Evolutionary conservation across 2,888 invertebrate genomes (phyloP).

Genomic region (Tenthredo mesomela): DNA sequence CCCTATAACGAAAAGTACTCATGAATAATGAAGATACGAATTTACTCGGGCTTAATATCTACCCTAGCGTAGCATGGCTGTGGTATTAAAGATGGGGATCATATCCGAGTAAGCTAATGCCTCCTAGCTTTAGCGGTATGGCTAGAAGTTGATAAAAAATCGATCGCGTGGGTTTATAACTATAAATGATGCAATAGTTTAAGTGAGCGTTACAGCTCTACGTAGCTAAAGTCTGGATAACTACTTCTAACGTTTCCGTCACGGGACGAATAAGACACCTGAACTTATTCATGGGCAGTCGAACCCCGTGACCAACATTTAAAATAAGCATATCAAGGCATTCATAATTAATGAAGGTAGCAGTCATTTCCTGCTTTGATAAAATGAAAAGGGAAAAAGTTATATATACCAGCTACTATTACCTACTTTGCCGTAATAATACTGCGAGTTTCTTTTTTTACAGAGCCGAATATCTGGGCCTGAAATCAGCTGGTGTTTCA

Average conservation of each 20-base stretch:
- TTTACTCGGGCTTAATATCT: neutral
- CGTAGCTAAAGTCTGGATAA: neutral
- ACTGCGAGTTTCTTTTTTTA: neutral
- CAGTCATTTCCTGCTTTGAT: neutral
- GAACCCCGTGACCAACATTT: neutral
- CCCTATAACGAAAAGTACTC: neutral
- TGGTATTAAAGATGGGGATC: neutral
- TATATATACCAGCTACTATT: neutral
- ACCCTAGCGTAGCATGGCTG: no score
- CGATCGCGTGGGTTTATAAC: constrained; percentile 9
- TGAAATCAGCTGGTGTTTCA: neutral
- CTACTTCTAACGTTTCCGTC: neutral
- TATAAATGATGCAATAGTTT: constrained; percentile 19
- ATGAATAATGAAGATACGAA: neutral
- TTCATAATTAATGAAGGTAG: neutral
- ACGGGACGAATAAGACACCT: neutral
- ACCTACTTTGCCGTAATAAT: neutral
- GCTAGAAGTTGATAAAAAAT: constrained; percentile 33
- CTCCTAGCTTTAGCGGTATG: neutral
- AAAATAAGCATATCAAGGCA: neutral
- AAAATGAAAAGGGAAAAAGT: neutral
- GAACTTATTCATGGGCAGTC: constrained; percentile 1
- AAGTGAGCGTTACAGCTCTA: neutral
- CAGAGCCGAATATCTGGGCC: neutral
- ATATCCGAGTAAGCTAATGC: neutral